Evolutionary conservation across 1,140 invertebrate genomes (phyloP).

Genomic region (Eueides isabella): DNA sequence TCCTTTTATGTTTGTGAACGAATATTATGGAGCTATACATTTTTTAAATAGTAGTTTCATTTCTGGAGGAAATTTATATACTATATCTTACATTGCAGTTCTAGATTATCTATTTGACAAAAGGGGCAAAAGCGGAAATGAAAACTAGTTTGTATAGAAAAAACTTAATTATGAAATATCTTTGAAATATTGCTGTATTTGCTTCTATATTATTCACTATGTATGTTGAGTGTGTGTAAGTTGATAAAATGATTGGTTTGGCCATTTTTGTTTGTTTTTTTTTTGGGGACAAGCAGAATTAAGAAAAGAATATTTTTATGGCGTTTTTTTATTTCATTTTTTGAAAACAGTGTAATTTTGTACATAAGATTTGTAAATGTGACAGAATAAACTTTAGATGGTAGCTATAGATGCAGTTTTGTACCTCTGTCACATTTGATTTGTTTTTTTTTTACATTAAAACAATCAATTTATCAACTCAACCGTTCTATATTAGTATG

Average conservation of each 20-base stretch:
- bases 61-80: no score
- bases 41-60: no score
- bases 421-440: background rate
- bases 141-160: no score
- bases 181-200: no score
- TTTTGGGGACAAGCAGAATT: no score
- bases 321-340: background rate
- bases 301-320: background rate
- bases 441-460: background rate
- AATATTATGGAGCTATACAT: no score
- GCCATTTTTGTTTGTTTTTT: background rate
- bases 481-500: background rate
- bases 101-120: no score
- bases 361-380: background rate
- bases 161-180: no score
- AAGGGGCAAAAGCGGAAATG: no score
- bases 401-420: background rate
- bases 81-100: no score
- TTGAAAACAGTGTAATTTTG: background rate
- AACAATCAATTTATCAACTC: constrained; percentile 1
- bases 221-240: constrained; percentile 38
- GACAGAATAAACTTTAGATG: background rate
- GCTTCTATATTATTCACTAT: no score
- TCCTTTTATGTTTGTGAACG: no score
- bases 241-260: background rate